Base-by-base conservation (phyloP, 1,140 invertebrate species). In the Elymnias hypermnestra region DNA sequence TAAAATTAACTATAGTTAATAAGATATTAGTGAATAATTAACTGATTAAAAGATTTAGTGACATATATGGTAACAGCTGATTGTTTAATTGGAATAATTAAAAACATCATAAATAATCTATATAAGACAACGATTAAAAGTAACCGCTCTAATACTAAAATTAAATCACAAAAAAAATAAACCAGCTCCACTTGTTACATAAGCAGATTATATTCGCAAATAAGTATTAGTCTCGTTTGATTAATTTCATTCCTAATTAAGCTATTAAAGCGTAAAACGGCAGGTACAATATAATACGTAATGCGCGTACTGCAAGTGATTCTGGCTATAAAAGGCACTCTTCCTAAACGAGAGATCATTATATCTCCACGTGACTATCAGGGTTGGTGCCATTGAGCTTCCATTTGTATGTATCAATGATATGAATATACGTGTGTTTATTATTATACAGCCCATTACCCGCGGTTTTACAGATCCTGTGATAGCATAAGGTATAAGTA, bases 351-450 rank as follows among this genome's bases (percentile, higher is more conserved):
- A 43, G 40, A 43, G 15, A 43, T 33, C 40, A 33, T 33, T 43
- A 43, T 33, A 33, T 12, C 25, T 41, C 13, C 28, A 43, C 7
- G 26, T 42, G 28, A 33, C 28, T 28, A 43, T 18, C 12, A 47
- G n/a, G n/a, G 31, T 19, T 21, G 10, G 17, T 17, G 33, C 43
- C 48, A 52, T 53, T 37, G 39, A 53, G 43, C 62, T 67, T 49
- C 47, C 60, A 55, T 51, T 39, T 35, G 13, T 31, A 31, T 42
- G 31, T 25, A 45, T 46, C 60, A 63, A 52, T 55, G 68, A 68
- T 63, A 71, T 69, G 63, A 61, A 53, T 7, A 14, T 33, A 15
- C 15, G 29, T 29, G 10, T 13, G 9, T 13, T 12, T 10, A 4
- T 26, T 3, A 26, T n/a, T n/a, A n/a, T n/a, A n/a, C n/a, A n/a